phyloP scores from a whole-genome alignment of 2,113 vertebrate species.

The Leptocoma aspasia region DNA sequence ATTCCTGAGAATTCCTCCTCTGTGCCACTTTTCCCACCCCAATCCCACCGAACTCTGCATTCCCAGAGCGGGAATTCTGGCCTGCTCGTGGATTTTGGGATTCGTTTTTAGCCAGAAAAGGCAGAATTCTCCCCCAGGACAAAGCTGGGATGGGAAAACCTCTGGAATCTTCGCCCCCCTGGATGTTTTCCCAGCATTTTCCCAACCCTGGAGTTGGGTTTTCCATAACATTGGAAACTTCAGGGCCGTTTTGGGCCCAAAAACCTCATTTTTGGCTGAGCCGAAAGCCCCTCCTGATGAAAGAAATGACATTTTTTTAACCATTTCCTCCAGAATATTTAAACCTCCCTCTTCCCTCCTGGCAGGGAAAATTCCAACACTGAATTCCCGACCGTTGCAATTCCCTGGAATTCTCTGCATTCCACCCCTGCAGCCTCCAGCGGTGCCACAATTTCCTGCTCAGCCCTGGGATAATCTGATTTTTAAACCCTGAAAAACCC shows the following conservation, averaged over 20 bases:
- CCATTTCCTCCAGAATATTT: not conserved
- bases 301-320: not conserved
- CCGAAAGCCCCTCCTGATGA: not conserved
- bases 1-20: not conserved
- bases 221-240: not conserved
- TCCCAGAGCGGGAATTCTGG: not conserved
- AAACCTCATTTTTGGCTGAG: not conserved
- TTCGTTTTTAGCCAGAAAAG: not conserved
- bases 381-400: not conserved
- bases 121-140: constrained; percentile 5
- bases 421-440: not conserved
- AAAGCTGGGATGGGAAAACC: not conserved
- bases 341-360: not conserved
- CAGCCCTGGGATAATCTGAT: constrained; percentile 8
- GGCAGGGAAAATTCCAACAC: not conserved
- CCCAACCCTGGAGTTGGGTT: not conserved
- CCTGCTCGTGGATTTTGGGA: not conserved
- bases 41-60: not conserved
- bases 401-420: constrained; percentile 11
- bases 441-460: constrained; percentile 12
- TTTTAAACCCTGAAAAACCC: not conserved
- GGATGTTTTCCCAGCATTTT: not conserved
- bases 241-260: not conserved
- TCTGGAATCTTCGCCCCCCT: not conserved
- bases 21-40: not conserved